Conservation (phyloP, 2,113 vertebrate genomes). For the Pseudonaja textilis region DNA sequence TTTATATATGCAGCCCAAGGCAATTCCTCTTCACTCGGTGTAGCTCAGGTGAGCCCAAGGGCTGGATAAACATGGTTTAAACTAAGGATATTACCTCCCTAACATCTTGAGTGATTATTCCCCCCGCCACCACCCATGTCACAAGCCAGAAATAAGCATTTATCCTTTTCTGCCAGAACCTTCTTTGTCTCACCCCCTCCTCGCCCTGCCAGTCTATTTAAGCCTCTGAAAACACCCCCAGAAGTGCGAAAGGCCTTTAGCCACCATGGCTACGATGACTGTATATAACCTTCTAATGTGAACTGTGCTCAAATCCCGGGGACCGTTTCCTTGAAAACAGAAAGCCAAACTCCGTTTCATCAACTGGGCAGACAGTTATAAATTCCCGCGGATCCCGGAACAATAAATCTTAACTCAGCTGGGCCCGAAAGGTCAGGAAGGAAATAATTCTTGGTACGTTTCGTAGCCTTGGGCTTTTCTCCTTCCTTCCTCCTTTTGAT, state of each 20-base stretch:
- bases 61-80: background rate
- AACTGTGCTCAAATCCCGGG: background rate
- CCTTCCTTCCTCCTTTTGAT: background rate
- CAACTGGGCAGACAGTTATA: background rate
- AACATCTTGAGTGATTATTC: background rate
- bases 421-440: slow-evolving; percentile 8
- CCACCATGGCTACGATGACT: background rate
- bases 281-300: background rate
- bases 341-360: background rate
- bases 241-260: background rate
- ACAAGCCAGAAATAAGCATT: background rate
- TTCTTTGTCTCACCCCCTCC: background rate
- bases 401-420: background rate
- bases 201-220: background rate
- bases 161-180: background rate
- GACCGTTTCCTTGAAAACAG: background rate
- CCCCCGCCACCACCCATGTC: no score
- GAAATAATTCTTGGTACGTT: background rate
- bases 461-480: slow-evolving; percentile 3
- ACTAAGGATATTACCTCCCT: background rate
- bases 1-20: background rate
- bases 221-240: background rate
- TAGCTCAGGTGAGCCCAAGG: background rate
- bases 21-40: no score
- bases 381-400: background rate